Conservation (phyloP, 2,797 vertebrate genomes). For the Gobio occitaniae region DNA sequence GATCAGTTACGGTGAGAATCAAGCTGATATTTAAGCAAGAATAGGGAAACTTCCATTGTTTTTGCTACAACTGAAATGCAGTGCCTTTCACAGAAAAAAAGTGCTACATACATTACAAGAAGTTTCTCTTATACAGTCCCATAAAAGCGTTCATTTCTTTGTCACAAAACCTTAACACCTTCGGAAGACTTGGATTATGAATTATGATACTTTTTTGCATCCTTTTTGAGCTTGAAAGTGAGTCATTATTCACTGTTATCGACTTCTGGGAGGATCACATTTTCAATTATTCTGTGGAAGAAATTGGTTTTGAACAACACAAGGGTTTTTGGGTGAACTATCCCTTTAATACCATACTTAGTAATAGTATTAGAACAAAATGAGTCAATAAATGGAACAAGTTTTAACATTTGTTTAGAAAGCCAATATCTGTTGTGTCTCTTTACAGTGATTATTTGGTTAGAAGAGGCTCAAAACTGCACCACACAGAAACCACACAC, state of each 20-base stretch:
- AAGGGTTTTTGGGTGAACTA: background rate
- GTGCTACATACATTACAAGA: no score
- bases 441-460: background rate
- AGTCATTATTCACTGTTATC: background rate
- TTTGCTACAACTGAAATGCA: background rate
- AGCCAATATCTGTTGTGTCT: background rate
- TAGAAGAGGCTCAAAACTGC: background rate
- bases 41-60: background rate
- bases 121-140: no score
- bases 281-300: background rate
- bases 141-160: no score
- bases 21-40: background rate
- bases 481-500: background rate
- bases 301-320: background rate
- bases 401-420: constrained; percentile 9
- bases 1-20: background rate
- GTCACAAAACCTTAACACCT: background rate
- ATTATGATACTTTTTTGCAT: background rate
- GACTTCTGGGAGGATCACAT: background rate
- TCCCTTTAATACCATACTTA: background rate
- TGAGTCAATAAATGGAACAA: background rate
- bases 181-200: background rate
- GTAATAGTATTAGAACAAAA: background rate
- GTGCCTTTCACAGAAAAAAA: background rate
- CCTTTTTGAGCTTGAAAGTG: background rate